Evolutionary conservation across 2,113 vertebrate species (phyloP), one percentile per base, ranked within the genome.

Genomic region (Dasyornis broadbenti): DNA sequence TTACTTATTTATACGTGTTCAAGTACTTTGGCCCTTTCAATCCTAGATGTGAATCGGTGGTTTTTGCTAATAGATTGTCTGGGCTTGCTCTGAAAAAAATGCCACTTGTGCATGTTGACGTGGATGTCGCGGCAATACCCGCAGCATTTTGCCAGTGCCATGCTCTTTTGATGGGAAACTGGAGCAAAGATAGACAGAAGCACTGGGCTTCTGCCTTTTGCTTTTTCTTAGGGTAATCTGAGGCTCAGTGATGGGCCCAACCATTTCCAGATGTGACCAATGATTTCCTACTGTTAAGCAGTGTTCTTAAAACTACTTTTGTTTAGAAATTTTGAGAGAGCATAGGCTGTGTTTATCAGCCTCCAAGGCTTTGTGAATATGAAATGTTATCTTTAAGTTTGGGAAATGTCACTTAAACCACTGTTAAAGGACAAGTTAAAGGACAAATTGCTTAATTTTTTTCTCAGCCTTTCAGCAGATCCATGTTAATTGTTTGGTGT

Each of bases 71-170:
- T 61, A 39, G 22, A 26, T 52, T 81, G 33, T 35, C 64, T 78
- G 79, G 33, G 9, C 17, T 70, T 68, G 17, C 42, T 81, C 64
- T 69, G 33, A 84, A 92, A 45, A 45, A 66, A 82, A 71, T 47
- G n/a, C 40, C n/a, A 9, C 20, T 50, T 28, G 16, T 19, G 63
- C 9, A 0, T 33, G 54, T 72, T 27, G 26, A 23, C 0, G 1
- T 49, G 45, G 47, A 22, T 39, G 11, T 33, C 70, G 57, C 33
- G 66, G 40, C 6, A 40, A 16, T 40, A 54, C 5, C 42, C 0
- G 0, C 72, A 76, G 19, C 45, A 15, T 80, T 82, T 65, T 83
- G 26, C 39, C 27, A 35, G 26, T 24, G 31, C 28, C 6, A 6
- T 1, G 2, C 10, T 21, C 15, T 59, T 47, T 21, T 56, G 9